Evolutionary conservation across 1,140 invertebrate genomes (phyloP), one percentile per base, ranked within the genome.

Genomic region (Drosophila kurseongensis): DNA sequence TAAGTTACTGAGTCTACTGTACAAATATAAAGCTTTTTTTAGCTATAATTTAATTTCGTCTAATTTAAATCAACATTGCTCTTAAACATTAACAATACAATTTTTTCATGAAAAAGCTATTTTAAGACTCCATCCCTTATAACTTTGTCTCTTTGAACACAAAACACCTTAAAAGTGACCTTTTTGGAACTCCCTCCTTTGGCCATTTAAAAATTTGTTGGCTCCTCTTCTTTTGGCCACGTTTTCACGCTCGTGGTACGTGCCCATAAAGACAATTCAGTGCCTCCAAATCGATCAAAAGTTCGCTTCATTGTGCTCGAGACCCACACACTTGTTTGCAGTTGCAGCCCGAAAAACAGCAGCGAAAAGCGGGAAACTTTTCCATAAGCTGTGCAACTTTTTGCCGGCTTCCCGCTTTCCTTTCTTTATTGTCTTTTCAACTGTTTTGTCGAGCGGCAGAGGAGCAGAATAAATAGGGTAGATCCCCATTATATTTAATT

Each of bases 401-500:
- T 71, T 76, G 14, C 57, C 65, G 47, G 45, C 47, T 66, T 68
- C 38, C 65, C 61, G 60, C 65, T 66, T 48, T 50, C 16, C 42
- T 69, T 59, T 60, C 56, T 48, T 57, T 68, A 60, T 75, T 75
- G 73, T 75, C 72, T 75, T 58, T 75, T 71, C 79, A 72, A 83
- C 50, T 75, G 75, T 75, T 57, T 81, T 59, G 65, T 63, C 50
- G 58, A 45, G 55, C 16, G 18, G 16, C 38, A 23, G 58, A 54
- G 58, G 50, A 51, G 48, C 56, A 62, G 69, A 56, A 44, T 50
- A 75, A 55, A 35, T 56, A 59, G 69, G 55, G 71, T 55, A 71
- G 54, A 71, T 63, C 76, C 62, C 71, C 67, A 88, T 88, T 86
- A 79, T 83, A 86, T 86, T 86, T 86, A 86, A 86, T 86, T 86